phyloP scores from a whole-genome alignment of 1,140 invertebrate species.

The Bombus impatiens region DNA sequence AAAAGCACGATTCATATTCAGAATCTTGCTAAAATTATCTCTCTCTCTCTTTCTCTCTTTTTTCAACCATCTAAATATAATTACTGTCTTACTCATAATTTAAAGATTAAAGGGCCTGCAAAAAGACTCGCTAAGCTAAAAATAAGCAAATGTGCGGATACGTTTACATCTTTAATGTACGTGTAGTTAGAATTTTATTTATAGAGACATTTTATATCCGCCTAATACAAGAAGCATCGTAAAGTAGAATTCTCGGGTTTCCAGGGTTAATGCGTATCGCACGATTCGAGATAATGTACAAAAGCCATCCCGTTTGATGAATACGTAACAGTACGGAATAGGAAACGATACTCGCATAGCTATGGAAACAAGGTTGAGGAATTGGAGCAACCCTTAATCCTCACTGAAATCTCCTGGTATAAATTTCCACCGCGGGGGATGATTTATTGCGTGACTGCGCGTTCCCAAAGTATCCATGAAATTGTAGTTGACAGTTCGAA shows the following conservation, averaged over 20 bases:
- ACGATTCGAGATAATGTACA: neutral
- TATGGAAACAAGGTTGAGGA: neutral
- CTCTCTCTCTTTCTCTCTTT: no score
- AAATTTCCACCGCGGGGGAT: neutral
- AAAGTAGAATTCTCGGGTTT: neutral
- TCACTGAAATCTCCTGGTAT: neutral
- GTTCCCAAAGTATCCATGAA: neutral
- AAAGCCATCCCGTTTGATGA: neutral
- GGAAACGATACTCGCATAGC: neutral
- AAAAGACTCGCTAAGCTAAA: neutral
- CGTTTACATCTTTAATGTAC: neutral
- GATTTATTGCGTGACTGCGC: conserved; percentile 15
- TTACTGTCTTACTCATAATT: neutral
- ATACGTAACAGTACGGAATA: neutral
- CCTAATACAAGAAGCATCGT: neutral
- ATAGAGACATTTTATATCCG: neutral
- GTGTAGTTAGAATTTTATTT: neutral
- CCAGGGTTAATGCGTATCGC: neutral
- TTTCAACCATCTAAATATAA: neutral
- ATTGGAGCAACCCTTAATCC: neutral
- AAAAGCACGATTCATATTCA: neutral
- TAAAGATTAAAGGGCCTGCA: neutral
- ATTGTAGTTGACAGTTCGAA: neutral
- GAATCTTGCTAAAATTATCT: neutral
- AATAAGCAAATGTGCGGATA: neutral